Conservation (phyloP, 2,797 vertebrate species). For the Psittacula derbiana region DNA sequence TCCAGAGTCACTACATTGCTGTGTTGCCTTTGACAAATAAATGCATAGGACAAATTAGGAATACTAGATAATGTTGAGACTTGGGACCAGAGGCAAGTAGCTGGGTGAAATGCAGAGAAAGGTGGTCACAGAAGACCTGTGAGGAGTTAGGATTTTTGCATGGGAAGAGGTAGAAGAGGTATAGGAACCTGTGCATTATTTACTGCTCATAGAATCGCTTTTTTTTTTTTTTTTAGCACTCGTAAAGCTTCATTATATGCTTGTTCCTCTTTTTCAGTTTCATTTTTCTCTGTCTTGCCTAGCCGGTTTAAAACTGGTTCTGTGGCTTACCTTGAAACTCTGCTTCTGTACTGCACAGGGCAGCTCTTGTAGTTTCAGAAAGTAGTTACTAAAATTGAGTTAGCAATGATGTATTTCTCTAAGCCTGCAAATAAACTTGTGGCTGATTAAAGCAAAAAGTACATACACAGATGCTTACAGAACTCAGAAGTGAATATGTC, state of each 20-base stretch:
- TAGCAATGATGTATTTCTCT: background rate
- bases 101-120: background rate
- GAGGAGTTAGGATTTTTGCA: background rate
- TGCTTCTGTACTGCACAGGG: background rate
- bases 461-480: background rate
- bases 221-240: no score
- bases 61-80: background rate
- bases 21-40: background rate
- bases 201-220: background rate
- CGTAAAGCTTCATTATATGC: background rate
- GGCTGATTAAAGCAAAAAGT: background rate
- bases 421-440: background rate
- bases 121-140: background rate
- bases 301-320: conserved; percentile 66
- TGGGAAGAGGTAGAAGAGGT: background rate
- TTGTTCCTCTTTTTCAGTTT: conserved; percentile 1
- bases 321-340: conserved; percentile 52
- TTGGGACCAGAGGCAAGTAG: background rate
- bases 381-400: background rate
- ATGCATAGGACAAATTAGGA: background rate
- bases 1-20: background rate
- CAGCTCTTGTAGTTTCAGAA: background rate
- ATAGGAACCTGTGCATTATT: background rate
- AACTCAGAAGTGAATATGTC: background rate
- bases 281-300: background rate